Conservation (phyloP, 2,797 vertebrate species). For the Erpetoichthys calabaricus region DNA sequence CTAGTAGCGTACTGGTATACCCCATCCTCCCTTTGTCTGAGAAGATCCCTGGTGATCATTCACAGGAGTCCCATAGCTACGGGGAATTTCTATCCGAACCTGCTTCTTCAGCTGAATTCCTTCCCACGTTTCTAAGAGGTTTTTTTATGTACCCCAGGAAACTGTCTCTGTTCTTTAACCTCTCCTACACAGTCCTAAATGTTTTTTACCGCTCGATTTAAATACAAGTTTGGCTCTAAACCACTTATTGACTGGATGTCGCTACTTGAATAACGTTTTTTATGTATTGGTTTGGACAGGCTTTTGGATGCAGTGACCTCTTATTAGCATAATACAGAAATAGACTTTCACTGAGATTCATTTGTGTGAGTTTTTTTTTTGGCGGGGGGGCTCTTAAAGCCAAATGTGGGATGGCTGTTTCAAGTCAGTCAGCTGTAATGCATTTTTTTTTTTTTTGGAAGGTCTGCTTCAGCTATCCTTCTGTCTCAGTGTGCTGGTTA, state of each 20-base stretch:
- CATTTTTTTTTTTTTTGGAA: too few relatives aligned
- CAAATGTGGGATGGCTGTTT: too few relatives aligned
- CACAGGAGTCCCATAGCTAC: slow-evolving; percentile 49
- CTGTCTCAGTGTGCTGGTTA: too few relatives aligned
- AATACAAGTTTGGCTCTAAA: slow-evolving; percentile 60
- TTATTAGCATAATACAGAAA: too few relatives aligned
- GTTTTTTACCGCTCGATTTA: slow-evolving; percentile 56
- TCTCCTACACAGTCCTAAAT: slow-evolving; percentile 46
- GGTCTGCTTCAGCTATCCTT: too few relatives aligned
- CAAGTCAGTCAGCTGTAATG: too few relatives aligned
- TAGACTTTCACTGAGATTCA: too few relatives aligned
- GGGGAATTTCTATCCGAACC: slow-evolving; percentile 58
- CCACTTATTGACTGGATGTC: slow-evolving; percentile 44
- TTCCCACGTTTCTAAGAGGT: slow-evolving; percentile 62
- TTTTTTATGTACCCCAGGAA: slow-evolving; percentile 76
- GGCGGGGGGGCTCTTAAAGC: too few relatives aligned
- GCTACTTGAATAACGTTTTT: too few relatives aligned
- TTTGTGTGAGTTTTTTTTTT: too few relatives aligned
- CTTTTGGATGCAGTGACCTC: too few relatives aligned
- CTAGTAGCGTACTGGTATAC: slow-evolving; percentile 50
- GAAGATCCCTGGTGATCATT: slow-evolving; percentile 58
- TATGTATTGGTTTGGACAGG: too few relatives aligned
- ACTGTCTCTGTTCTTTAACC: slow-evolving; percentile 62
- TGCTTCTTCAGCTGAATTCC: slow-evolving; percentile 51
- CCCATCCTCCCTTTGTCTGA: slow-evolving; percentile 50